Percentiles rank a stretch among this genome's conserved stretches.
Evolutionary conservation across 2,797 vertebrate genomes (phyloP).

Genomic region (Bradypodion ventrale): DNA sequence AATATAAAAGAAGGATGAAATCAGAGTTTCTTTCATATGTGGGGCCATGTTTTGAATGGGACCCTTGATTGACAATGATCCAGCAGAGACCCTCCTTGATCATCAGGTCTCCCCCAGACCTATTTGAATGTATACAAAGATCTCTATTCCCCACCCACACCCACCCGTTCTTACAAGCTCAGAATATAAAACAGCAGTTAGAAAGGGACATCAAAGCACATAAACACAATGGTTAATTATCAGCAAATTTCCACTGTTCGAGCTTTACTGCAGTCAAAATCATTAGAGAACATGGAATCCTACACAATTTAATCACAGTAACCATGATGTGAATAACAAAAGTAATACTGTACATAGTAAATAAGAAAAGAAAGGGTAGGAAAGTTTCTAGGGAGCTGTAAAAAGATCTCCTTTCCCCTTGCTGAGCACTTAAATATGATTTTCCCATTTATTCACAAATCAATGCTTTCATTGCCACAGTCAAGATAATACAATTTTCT

Average conservation of each 20-base stretch:
- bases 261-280: conserved; percentile 6
- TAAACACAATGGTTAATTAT: conserved; percentile 27
- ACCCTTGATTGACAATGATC: not conserved
- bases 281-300: conserved; percentile 12
- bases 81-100: conserved; percentile 9
- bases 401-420: conserved; percentile 8
- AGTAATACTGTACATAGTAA: conserved; percentile 16
- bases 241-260: conserved; percentile 11
- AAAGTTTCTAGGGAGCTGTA: conserved; percentile 17
- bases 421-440: conserved; percentile 29
- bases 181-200: conserved; percentile 10
- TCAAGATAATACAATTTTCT: conserved; percentile 27
- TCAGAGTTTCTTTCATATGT: conserved; percentile 7
- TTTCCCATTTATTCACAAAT: conserved; percentile 39
- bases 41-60: conserved; percentile 4
- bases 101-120: not conserved
- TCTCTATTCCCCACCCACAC: not conserved
- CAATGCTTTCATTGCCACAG: conserved; percentile 29
- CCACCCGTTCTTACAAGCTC: conserved; percentile 1
- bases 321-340: not conserved
- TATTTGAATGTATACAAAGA: conserved; percentile 30
- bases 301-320: conserved; percentile 17
- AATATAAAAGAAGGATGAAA: not conserved
- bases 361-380: not conserved
- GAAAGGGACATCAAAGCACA: conserved; percentile 7